Percentiles rank a stretch among this genome's conserved stretches.
phyloP scores from a whole-genome alignment of 2,888 invertebrate species.

The Eucera pruinosa region DNA sequence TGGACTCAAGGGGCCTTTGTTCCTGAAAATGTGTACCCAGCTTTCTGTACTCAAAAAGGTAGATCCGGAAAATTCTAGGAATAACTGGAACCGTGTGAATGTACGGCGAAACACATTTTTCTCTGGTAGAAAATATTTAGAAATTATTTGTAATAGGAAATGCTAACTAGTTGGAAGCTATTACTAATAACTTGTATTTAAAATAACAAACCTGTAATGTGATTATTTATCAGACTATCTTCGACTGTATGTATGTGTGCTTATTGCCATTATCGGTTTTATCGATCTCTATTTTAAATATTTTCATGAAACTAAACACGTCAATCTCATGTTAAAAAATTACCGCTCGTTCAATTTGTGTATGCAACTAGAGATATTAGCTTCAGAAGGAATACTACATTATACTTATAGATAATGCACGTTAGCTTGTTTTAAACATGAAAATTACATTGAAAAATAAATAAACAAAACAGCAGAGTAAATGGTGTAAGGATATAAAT shows the following conservation, averaged over 20 bases:
- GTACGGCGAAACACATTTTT: too few relatives aligned
- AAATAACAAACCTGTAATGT: neutral
- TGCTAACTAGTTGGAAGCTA: neutral
- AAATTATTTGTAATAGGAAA: neutral
- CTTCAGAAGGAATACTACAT: neutral
- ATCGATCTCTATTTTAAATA: slow-evolving; percentile 11
- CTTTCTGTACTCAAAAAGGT: neutral
- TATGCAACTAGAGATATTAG: neutral
- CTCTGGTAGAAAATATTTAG: slow-evolving; percentile 1
- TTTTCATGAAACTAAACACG: slow-evolving; percentile 33
- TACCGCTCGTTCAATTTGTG: neutral
- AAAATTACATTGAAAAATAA: neutral
- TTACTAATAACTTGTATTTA: neutral
- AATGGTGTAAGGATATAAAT: neutral
- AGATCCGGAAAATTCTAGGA: slow-evolving; percentile 22
- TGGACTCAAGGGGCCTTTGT: slow-evolving; percentile 18
- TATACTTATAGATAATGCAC: neutral
- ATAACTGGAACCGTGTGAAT: neutral
- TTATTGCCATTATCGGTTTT: slow-evolving; percentile 12
- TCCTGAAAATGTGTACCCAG: slow-evolving; percentile 4
- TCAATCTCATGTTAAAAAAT: slow-evolving; percentile 22
- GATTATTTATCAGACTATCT: neutral
- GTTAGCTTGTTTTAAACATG: neutral
- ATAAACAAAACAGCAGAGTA: too few relatives aligned
- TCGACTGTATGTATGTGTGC: neutral